Evolutionary conservation across 1,140 invertebrate genomes (phyloP), one percentile per base, ranked within the genome.

Genomic region (Calycopis cecrops): DNA sequence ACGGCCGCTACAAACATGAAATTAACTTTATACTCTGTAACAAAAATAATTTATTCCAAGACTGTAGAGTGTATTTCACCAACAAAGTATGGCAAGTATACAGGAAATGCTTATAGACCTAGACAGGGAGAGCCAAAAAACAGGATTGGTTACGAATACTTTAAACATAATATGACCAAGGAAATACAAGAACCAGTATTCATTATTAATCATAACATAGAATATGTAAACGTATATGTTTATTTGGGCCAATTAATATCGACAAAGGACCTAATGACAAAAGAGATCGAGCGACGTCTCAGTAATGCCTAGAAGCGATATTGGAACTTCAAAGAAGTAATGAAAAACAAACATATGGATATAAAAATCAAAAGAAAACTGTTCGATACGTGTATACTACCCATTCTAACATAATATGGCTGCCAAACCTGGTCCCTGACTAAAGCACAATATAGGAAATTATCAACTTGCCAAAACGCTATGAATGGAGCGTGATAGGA

Each of bases 271-370:
- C 42, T 17, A 9, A 44, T 60, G 40, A 9, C 9, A 4, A 60
- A 60, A 42, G 58, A 60, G 52, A 33, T 60, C 1, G 35, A 60
- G 10, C 40, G 49, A 57, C 53, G 58, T 50, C 28, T 58, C 12
- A 35, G 9, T 6, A 57, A 57, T 21, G 40, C 37, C 14, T 52
- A 48, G 49, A 52, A 47, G 11, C 51, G 55, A 35, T 57, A 52
- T 17, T 57, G 50, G 51, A 11, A 54, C 1, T 12, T 63, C 8
- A 63, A 52, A 51, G 54, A 64, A 35, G 49, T 17, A 0, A 51
- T 35, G 49, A 35, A 51, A 51, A 35, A 48, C 55, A 28, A 28
- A 28, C 21, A 28, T 3, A 3, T 51, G 9, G 18, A 48, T 33
- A 33, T 33, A 52, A 47, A 35, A 9, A 33, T 17, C 3, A 51